Conservation (phyloP, 2,888 invertebrate species). For the Crepidodera aurea region DNA sequence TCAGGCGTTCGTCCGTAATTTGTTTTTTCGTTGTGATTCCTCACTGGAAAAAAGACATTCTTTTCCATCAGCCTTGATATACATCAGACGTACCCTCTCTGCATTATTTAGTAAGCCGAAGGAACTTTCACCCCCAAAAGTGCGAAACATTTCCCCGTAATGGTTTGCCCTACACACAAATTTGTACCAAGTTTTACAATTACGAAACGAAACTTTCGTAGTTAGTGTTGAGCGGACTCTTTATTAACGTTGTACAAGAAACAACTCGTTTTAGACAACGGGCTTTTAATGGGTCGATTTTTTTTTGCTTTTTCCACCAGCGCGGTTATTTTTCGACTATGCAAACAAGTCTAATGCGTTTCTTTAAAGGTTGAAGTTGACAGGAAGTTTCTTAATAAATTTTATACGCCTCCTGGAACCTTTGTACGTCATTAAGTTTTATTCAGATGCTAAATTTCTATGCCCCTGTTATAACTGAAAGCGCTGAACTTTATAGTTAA, state of each 20-base stretch:
- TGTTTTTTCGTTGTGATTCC: slow-evolving; percentile 52
- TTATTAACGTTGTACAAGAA: slow-evolving; percentile 50
- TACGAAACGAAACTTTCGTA: slow-evolving; percentile 57
- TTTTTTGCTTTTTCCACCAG: slow-evolving; percentile 29
- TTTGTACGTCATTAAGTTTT: slow-evolving; percentile 13
- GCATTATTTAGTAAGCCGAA: slow-evolving; percentile 58
- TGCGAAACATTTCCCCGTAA: slow-evolving; percentile 57
- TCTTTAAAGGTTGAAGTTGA: slow-evolving; percentile 22
- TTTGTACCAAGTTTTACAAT: slow-evolving; percentile 59
- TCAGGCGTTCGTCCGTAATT: slow-evolving; percentile 39
- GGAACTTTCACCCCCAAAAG: slow-evolving; percentile 56
- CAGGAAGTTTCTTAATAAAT: slow-evolving; percentile 32
- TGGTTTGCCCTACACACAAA: slow-evolving; percentile 57
- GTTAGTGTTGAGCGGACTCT: slow-evolving; percentile 56
- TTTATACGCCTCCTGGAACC: slow-evolving; percentile 13
- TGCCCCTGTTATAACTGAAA: no score
- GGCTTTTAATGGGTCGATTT: slow-evolving; percentile 45
- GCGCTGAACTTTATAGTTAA: no score
- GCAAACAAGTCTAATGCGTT: slow-evolving; percentile 36
- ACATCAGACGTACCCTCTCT: slow-evolving; percentile 55
- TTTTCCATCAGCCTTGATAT: slow-evolving; percentile 55
- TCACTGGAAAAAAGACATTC: slow-evolving; percentile 52
- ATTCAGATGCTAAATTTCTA: slow-evolving; percentile 2
- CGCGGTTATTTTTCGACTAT: slow-evolving; percentile 33
- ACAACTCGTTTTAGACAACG: slow-evolving; percentile 47